Base-by-base conservation (phyloP, 2,888 invertebrate genomes). In the Drosophila ochracea region DNA sequence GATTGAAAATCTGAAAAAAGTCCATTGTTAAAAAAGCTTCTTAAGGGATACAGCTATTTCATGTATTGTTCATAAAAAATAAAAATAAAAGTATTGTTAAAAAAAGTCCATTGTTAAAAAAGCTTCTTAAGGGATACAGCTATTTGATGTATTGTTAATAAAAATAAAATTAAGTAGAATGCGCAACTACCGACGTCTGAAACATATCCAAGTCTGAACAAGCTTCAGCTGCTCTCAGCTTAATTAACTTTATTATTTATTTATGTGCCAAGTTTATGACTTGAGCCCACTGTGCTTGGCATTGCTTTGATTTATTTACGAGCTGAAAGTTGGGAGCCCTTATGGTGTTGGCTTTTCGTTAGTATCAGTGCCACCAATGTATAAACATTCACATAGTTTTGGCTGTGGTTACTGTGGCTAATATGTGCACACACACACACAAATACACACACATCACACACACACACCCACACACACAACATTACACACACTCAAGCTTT, bases 261-360 rank as follows among this genome's bases (percentile, higher is more conserved):
- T 31, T 41, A 41, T 33, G 25, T 21, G 30, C 3, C 7, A 21
- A 43, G 47, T 53, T 1, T 19, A 2, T 57, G n/a, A 33, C 11
- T 35, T 50, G 25, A 41, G 58, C 60, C 83, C 89, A 88, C 80
- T 71, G 86, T 85, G 59, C 57, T 50, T 65, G 58, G 53, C 71
- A 80, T 66, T 68, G 78, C 71, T 81, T 80, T 74, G 83, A 80
- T 82, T 78, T 83, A 82, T 73, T 83, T 83, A 82, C 73, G 66
- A 79, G 68, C 75, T 72, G 76, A 72, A 71, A 76, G 78, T 73
- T 76, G 78, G 89, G 71, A 82, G 85, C 83, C 64, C 68, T 73
- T 73, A 47, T 80, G 70, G 73, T 81, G 83, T 82, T 85, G 85
- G 83, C 75, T 77, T 83, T 83, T 74, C 85, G 84, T 82, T 85